A percentile compares a stretch with the other conserved stretches of the same genome.
Evolutionary conservation across 2,797 vertebrate species (phyloP).

Genomic region (Cheracebus regulus): DNA sequence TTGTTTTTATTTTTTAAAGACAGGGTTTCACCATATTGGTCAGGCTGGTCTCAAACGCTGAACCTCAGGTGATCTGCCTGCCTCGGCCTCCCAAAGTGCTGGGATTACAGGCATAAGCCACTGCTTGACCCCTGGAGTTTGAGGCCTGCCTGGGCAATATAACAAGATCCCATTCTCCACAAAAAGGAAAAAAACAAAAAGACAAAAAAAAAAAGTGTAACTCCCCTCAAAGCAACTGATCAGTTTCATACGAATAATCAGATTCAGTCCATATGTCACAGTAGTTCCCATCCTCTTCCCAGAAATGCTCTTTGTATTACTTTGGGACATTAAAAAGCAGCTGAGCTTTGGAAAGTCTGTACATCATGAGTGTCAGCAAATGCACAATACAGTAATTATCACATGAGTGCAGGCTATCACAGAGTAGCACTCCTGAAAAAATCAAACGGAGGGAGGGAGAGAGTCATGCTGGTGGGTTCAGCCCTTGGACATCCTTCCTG

Average conservation of each 20-base stretch:
- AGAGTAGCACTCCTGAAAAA: slow-evolving; percentile 64
- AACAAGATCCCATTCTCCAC: too few relatives aligned
- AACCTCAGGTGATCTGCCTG: too few relatives aligned
- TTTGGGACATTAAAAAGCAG: slow-evolving; percentile 74
- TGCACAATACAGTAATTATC: slow-evolving; percentile 74
- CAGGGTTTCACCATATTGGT: too few relatives aligned
- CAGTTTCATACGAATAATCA: slow-evolving; percentile 51
- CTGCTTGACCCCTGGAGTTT: too few relatives aligned
- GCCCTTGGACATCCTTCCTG: slow-evolving; percentile 64
- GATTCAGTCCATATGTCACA: slow-evolving; percentile 65
- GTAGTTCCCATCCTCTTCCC: slow-evolving; percentile 75
- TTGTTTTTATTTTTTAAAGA: too few relatives aligned
- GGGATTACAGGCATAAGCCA: too few relatives aligned
- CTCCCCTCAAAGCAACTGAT: neutral
- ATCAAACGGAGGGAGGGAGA: slow-evolving; percentile 28
- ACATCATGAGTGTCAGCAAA: slow-evolving; percentile 74
- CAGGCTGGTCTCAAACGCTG: too few relatives aligned
- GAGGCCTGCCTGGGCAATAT: too few relatives aligned
- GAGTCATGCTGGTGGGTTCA: slow-evolving; percentile 68
- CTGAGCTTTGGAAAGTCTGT: slow-evolving; percentile 75
- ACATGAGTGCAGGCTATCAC: slow-evolving; percentile 71
- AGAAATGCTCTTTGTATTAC: slow-evolving; percentile 80
- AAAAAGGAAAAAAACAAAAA: too few relatives aligned
- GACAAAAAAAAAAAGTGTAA: too few relatives aligned
- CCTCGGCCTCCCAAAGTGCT: too few relatives aligned